Evolutionary conservation across 1,140 invertebrate genomes (phyloP), one percentile per base, ranked within the genome.

Genomic region (Diachasma alloeum): DNA sequence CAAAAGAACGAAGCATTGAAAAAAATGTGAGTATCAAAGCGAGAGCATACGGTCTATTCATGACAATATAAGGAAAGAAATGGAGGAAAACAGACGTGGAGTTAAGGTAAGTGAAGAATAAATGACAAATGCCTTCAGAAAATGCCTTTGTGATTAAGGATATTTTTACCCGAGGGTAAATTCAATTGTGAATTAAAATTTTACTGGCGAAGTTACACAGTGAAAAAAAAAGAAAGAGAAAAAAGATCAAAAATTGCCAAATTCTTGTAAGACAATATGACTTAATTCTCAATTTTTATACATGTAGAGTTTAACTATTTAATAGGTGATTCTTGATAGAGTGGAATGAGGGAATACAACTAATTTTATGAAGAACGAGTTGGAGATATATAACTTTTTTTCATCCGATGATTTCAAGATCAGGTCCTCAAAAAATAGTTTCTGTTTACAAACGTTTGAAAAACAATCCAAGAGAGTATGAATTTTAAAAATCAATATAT

Each of bases 11-110:
- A 59, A 22, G 22, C 6, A 59, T 22, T 59, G 53, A 9, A 59
- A n/a, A 59, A 48, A 59, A 59, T 22, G 10, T 26, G 53, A 59
- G 63, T 67, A 11, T 37, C 31, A 37, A 37, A 59, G 4, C 19
- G 53, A 59, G 31, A 11, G 24, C 26, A 67, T 67, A 11, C 36
- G 15, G 31, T 22, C 5, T 5, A 67, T 36, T 67, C n/a, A 15
- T 67, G 63, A 67, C 63, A 67, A 67, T 67, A 67, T 26, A 36
- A 36, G 26, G 26, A 36, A 36, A 59, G n/a, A 67, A 67, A n/a
- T 0, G 2, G 36, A 36, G n/a, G n/a, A n/a, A n/a, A n/a, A n/a
- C n/a, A 67, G 13, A 36, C 15, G 9, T 67, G 26, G 22, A 59
- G 22, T 59, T 59, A 19, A 59, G 17, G 53, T n/a, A n/a, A n/a